Conservation (phyloP, 2,797 vertebrate species). For the Synaphobranchus kaupii region DNA sequence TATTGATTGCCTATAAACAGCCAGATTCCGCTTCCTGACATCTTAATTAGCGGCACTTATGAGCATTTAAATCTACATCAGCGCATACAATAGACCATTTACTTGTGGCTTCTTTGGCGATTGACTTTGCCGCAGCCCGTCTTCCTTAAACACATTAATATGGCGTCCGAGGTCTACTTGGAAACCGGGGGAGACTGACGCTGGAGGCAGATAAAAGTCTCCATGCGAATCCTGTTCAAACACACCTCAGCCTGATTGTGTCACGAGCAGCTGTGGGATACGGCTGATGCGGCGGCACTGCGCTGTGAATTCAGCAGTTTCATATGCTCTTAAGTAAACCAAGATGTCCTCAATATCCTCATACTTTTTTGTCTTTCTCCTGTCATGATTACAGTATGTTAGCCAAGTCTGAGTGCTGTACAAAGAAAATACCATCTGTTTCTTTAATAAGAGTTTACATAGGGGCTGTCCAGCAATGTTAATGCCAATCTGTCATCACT, state of each 20-base stretch:
- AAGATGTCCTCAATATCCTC: background rate
- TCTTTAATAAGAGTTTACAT: background rate
- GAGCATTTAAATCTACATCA: slow-evolving; percentile 66
- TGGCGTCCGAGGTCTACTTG: slow-evolving; percentile 54
- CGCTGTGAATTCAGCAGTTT: background rate
- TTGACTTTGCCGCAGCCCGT: slow-evolving; percentile 57
- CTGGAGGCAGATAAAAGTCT: slow-evolving; percentile 46
- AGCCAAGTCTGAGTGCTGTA: slow-evolving; percentile 7
- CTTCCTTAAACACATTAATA: slow-evolving; percentile 53
- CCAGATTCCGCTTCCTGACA: slow-evolving; percentile 65
- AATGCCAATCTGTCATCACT: background rate
- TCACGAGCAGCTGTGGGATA: background rate
- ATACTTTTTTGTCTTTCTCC: background rate
- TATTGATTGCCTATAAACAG: slow-evolving; percentile 72
- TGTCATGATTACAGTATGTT: background rate
- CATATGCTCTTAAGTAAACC: background rate
- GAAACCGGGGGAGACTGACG: slow-evolving; percentile 35
- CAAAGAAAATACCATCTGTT: background rate
- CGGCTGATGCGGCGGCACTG: background rate
- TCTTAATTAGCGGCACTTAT: slow-evolving; percentile 75
- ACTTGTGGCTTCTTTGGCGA: slow-evolving; percentile 62
- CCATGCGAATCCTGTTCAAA: background rate
- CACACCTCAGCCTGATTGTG: slow-evolving; percentile 6
- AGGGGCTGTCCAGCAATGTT: background rate
- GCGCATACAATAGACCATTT: slow-evolving; percentile 67